phyloP scores from a whole-genome alignment of 2,797 vertebrate genomes.

The Lagodon rhomboides region DNA sequence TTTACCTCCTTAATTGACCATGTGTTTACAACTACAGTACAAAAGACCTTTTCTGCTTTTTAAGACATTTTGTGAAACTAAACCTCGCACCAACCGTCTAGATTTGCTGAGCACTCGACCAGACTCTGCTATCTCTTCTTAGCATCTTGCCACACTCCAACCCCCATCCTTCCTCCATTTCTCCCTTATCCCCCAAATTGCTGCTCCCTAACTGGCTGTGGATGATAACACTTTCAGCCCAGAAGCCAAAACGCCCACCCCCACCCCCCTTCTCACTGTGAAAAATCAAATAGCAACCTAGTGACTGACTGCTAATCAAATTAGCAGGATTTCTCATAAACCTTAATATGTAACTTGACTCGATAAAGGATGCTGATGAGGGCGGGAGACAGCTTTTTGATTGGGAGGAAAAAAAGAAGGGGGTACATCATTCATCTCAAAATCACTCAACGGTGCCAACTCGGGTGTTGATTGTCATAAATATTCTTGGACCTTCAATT shows the following conservation, averaged over 20 bases:
- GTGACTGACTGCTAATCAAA: constrained; percentile 85
- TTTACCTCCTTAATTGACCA: constrained; percentile 29
- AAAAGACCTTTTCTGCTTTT: constrained; percentile 41
- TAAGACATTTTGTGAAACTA: constrained; percentile 50
- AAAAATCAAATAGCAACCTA: constrained; percentile 79
- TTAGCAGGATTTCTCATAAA: constrained; percentile 89
- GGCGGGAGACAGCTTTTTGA: constrained; percentile 39
- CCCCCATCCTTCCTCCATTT: constrained; percentile 58
- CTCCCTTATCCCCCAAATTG: constrained; percentile 74
- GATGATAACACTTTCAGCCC: constrained; percentile 82
- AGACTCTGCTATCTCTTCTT: constrained; percentile 51
- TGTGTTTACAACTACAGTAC: too few species aligned
- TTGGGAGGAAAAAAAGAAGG: constrained; percentile 37
- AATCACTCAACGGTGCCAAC: constrained; percentile 85
- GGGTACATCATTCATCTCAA: constrained; percentile 77
- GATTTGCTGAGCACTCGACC: constrained; percentile 39
- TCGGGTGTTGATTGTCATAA: constrained; percentile 92
- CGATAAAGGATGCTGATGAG: constrained; percentile 85
- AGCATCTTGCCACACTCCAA: constrained; percentile 50
- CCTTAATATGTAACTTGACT: constrained; percentile 92
- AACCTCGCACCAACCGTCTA: constrained; percentile 13
- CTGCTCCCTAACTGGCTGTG: constrained; percentile 79
- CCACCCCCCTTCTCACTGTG: constrained; percentile 50
- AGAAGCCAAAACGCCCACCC: constrained; percentile 57
- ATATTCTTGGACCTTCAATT: constrained; percentile 80